Percentiles rank a stretch among this genome's conserved stretches.
Evolutionary conservation across 2,797 vertebrate genomes (phyloP).

Genomic region (Austrolebias charrua): DNA sequence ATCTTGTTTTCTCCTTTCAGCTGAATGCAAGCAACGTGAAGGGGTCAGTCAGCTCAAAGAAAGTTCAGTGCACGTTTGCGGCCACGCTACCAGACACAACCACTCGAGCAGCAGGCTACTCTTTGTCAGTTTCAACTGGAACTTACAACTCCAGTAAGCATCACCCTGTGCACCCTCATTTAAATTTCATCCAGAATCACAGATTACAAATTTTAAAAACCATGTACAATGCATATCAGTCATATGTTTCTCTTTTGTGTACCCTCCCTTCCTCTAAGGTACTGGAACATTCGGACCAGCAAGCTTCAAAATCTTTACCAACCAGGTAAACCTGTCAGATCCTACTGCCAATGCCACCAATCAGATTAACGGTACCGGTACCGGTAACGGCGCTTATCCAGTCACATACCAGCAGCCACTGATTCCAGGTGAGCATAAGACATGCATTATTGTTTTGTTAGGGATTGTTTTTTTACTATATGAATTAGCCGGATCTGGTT

Average conservation of each 20-base stretch:
- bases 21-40: not conserved
- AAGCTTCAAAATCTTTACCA: fast-evolving
- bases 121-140: not conserved
- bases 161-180: not conserved
- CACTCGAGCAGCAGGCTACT: not conserved
- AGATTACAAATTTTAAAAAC: not conserved
- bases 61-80: conserved; percentile 6
- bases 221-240: not conserved
- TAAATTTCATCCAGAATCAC: not conserved
- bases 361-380: too few species aligned
- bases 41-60: not conserved
- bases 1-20: not conserved
- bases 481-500: not conserved
- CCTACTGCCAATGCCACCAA: not conserved
- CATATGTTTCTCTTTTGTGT: not conserved
- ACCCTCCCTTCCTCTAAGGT: conserved; percentile 15
- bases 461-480: not conserved
- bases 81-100: not conserved
- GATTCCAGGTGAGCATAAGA: conserved; percentile 31
- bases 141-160: not conserved
- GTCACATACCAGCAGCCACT: conserved; percentile 30
- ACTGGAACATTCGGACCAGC: fast-evolving
- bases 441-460: not conserved
- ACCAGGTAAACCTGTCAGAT: not conserved
- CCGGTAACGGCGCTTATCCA: not conserved